phyloP scores from a whole-genome alignment of 2,888 invertebrate genomes.

The Periphyllus acericola region DNA sequence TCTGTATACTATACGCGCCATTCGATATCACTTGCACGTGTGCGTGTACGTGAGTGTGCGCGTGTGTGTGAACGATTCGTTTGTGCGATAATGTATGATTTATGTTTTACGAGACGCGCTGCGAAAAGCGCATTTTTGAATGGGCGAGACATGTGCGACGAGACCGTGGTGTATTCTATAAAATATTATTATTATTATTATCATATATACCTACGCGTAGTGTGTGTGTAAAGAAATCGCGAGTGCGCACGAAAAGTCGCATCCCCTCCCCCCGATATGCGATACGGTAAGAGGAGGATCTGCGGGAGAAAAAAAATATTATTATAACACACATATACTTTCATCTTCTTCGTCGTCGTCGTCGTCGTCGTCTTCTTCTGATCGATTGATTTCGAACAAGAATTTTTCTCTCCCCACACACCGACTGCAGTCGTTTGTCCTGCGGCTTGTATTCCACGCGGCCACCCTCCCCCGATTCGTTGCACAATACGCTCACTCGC shows the following conservation, averaged over 20 bases:
- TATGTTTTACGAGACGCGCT: constrained; percentile 16
- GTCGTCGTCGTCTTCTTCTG: constrained; percentile 36
- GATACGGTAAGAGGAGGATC: too few relatives aligned
- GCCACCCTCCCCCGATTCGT: background rate
- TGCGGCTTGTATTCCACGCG: constrained; percentile 12
- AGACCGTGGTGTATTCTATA: background rate
- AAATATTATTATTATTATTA: background rate
- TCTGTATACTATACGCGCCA: background rate
- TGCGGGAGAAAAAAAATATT: background rate
- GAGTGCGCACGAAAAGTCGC: background rate
- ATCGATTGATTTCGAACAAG: constrained; percentile 53
- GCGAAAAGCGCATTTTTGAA: background rate
- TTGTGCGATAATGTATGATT: constrained; percentile 14
- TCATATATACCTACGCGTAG: background rate
- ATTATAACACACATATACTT: background rate
- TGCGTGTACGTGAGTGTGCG: too few relatives aligned
- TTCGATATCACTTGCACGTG: background rate
- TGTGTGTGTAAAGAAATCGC: background rate
- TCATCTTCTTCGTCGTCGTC: constrained; percentile 7
- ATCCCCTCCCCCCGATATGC: background rate
- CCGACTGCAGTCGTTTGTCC: constrained; percentile 10
- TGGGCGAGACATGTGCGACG: constrained; percentile 15
- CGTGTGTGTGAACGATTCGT: background rate
- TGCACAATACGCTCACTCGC: background rate
- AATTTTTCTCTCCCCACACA: constrained; percentile 4